These are phyloP conservation scores for Drosophila lacicola DNA, from an alignment of 2,888 invertebrate species.

Conservation along the genomic window DNA sequence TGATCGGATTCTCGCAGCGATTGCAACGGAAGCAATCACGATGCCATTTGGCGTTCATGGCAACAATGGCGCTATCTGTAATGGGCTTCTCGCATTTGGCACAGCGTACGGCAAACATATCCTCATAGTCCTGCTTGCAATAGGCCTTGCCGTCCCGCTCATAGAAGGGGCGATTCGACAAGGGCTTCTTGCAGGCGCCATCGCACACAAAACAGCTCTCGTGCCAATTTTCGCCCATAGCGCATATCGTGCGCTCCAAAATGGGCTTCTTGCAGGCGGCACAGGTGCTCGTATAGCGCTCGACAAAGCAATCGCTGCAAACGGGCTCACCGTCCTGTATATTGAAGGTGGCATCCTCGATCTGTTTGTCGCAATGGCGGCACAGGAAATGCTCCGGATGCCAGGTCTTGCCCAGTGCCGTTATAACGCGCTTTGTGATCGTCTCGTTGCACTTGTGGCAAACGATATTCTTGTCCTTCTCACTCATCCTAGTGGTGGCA, in stretches of 20 bases:
- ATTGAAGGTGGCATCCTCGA: slow-evolving; percentile 96
- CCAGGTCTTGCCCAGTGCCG: slow-evolving; percentile 95
- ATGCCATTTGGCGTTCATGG: slow-evolving; percentile 97
- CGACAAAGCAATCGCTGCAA: slow-evolving; percentile 94
- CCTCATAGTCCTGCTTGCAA: slow-evolving; percentile 93
- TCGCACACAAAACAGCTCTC: slow-evolving; percentile 94
- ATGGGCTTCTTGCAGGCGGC: slow-evolving; percentile 94
- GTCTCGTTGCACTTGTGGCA: slow-evolving; percentile 77
- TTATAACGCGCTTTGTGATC: slow-evolving; percentile 88
- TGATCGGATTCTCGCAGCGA: slow-evolving; percentile 92
- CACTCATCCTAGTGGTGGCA: slow-evolving; percentile 28
- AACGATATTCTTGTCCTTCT: slow-evolving; percentile 42
- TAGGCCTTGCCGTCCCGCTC: slow-evolving; percentile 93
- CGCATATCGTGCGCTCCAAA: slow-evolving; percentile 94
- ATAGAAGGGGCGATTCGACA: slow-evolving; percentile 94
- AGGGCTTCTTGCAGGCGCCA: slow-evolving; percentile 91
- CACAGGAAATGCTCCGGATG: slow-evolving; percentile 98
- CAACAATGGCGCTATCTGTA: slow-evolving; percentile 92
- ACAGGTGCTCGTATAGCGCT: slow-evolving; percentile 94
- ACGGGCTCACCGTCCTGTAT: slow-evolving; percentile 90
- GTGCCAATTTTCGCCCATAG: slow-evolving; percentile 95
- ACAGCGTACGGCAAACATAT: slow-evolving; percentile 94
- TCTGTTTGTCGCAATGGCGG: slow-evolving; percentile 93
- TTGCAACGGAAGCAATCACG: slow-evolving; percentile 97
- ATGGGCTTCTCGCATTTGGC: slow-evolving; percentile 92